Evolutionary conservation across 2,113 vertebrate species (phyloP), one percentile per base, ranked within the genome.

Genomic region (Ramphastos sulfuratus): DNA sequence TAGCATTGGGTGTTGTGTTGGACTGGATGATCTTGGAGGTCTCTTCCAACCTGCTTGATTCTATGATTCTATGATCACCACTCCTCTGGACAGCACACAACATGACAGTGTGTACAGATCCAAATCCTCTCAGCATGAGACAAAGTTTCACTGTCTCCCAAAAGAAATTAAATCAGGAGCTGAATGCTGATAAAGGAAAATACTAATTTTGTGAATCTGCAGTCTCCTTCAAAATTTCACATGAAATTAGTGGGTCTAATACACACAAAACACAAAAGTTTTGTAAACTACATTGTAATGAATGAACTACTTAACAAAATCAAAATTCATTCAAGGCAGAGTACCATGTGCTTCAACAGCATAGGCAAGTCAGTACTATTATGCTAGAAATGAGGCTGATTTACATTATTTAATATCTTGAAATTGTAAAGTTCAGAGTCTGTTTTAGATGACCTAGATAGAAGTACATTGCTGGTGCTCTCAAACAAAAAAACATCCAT

Each of bases 161-260:
- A 4, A 4, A 55, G 24, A 70, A 58, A 67, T 21, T 14, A 4
- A 9, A 37, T 56, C 1, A 37, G 30, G 14, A 90, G 10, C 9
- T 83, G 80, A 70, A 59, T 7, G 6, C 12, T 48, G 17, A 30
- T 60, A n/a, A 72, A 90, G 39, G 7, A 77, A 80, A 54, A 33
- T 20, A 58, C 5, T 21, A 37, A n/a, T 70, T 55, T 61, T 54
- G 6, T 61, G 33, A 61, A 61, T 42, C 19, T 73, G 8, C 16
- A 28, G 3, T 20, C 9, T 13, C 5, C 9, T 1, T 2, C 0
- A 6, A 70, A 33, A 80, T 35, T 48, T 48, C 23, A 65, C 11
- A 12, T 30, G 21, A 73, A 82, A 82, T 42, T 30, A 7, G 5
- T 35, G 31, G 7, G 60, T 56, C 25, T 56, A 42, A 28, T 4